Base-by-base conservation (phyloP, 2,113 vertebrate genomes). In the Madoqua kirkii region DNA sequence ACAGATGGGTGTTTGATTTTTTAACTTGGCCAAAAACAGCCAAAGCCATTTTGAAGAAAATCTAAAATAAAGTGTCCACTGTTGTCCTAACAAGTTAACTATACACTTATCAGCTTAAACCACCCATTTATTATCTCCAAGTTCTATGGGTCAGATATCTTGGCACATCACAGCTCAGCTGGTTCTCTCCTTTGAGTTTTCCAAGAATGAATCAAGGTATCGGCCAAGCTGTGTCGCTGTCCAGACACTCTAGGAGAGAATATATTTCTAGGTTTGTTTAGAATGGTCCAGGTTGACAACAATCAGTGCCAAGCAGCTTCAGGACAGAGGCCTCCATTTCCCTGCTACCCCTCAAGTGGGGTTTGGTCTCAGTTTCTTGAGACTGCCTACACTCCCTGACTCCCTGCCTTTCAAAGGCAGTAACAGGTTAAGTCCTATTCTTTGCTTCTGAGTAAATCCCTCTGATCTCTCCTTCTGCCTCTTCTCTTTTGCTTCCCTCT, bases 41-140 rank as follows among this genome's bases (percentile, higher is more conserved):
- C 43, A 92, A 92, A 4, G 23, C 27, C 93, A 93, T 93, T 48
- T 59, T 90, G 48, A 96, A 89, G 79, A 95, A 94, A 87, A 97
- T 93, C 64, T 36, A 71, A 71, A 79, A 59, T 57, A 74, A n/a
- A 82, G n/a, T 43, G n/a, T 40, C 52, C 89, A 93, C 29, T 60
- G 57, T 25, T 91, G 33, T 76, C 48, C 59, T 67, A 92, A 92
- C 12, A 81, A 81, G 78, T 81, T 81, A 81, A 50, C 29, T 50
- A 50, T 31, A 81, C 29, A 50, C 45, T 81, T 50, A 33, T 19
- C 45, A 50, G 29, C 78, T 81, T 81, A 81, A 50, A 81, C 9
- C 9, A 50, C 29, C 78, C 45, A 33, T 78, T 78, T 78, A 48
- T 21, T 81, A 81, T 81, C 78, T 81, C 29, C 45, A 81, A 31